Conservation (phyloP, 2,113 vertebrate genomes). For the Bos indicus region DNA sequence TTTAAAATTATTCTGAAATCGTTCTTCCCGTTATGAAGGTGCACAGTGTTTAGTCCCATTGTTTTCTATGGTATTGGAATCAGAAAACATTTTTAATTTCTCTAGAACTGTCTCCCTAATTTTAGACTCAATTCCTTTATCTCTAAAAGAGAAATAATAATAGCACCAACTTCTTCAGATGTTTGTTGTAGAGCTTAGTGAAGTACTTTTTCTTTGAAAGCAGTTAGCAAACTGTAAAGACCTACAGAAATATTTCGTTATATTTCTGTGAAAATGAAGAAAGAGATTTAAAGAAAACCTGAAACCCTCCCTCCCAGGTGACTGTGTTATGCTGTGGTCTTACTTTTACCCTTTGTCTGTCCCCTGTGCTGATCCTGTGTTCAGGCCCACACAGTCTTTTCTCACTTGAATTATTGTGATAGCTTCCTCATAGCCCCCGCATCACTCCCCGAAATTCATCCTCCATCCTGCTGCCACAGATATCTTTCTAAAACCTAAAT, state of each 20-base stretch:
- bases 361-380: not conserved
- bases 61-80: not conserved
- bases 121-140: not conserved
- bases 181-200: not conserved
- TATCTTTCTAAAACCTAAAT: not conserved
- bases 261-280: not conserved
- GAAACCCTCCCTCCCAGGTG: not conserved
- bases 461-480: not conserved
- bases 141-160: not conserved
- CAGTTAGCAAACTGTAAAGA: not conserved
- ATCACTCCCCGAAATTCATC: not conserved
- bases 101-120: not conserved
- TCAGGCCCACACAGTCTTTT: not conserved
- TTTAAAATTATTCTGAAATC: not conserved
- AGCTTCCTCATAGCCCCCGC: not conserved
- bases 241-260: not conserved
- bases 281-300: not conserved
- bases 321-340: accelerated
- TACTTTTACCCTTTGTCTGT: not conserved
- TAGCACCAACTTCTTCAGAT: not conserved
- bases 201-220: not conserved
- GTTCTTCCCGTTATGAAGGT: not conserved
- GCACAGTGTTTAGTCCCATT: not conserved
- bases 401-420: not conserved
- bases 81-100: not conserved